Evolutionary conservation across 2,113 vertebrate species (phyloP).

Genomic region (Hyaena hyaena): DNA sequence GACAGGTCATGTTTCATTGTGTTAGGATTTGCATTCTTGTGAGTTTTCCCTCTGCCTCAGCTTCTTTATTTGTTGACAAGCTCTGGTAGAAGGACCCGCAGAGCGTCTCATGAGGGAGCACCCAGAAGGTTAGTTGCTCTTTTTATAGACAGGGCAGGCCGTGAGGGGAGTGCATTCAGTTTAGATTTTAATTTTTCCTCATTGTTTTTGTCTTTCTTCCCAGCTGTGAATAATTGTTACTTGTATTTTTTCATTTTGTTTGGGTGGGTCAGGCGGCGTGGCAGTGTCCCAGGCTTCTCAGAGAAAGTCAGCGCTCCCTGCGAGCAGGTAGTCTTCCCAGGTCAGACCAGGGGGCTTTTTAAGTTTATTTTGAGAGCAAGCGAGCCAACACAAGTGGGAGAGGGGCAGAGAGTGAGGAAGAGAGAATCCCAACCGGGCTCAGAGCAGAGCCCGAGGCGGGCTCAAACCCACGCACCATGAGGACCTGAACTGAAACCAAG

Average conservation of each 20-base stretch:
- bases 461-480: no score
- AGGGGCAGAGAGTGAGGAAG: no score
- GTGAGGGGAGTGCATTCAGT: not conserved
- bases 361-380: no score
- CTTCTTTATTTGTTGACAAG: not conserved
- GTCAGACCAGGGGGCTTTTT: not conserved
- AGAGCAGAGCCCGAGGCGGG: no score
- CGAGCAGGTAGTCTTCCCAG: not conserved
- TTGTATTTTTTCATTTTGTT: not conserved
- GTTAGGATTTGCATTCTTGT: not conserved
- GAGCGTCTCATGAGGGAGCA: not conserved
- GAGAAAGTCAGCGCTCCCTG: not conserved
- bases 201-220: not conserved
- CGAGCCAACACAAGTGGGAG: no score
- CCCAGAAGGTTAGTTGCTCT: not conserved
- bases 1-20: not conserved
- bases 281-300: not conserved
- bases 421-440: no score
- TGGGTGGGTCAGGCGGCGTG: not conserved
- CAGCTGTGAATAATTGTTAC: not conserved
- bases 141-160: not conserved
- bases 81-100: not conserved
- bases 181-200: not conserved
- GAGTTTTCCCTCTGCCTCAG: not conserved
- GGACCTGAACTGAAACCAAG: no score